Evolutionary conservation across 2,888 invertebrate species (phyloP), one percentile per base, ranked within the genome.

Genomic region (Morpho helenor): DNA sequence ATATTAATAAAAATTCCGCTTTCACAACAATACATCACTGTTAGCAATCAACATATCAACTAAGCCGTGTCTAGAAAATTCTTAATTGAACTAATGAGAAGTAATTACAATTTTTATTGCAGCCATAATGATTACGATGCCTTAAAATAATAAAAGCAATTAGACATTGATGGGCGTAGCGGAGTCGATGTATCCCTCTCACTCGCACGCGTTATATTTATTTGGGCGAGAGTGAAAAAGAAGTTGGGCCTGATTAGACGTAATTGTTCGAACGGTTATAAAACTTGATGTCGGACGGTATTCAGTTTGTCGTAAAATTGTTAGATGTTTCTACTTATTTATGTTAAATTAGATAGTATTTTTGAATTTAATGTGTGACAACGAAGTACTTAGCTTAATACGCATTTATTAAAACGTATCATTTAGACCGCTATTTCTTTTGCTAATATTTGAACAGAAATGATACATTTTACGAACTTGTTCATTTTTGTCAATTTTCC

Each of bases 111-210:
- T 87, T 89, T 90, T 89, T 90, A 90, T 89, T 84, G 82, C 87
- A 75, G 87, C 83, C 83, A 83, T 89, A 89, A 89, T 90, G 86
- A 89, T 89, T 90, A 90, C 89, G 90, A 89, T 89, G 89, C 82
- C 87, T 89, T 90, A 90, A 90, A 90, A 90, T 90, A 90, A 90
- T 89, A 90, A 89, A 89, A 90, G 89, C 90, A 89, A 90, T 90
- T 89, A 89, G 87, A 85, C 84, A 84, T 86, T 87, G 84, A 87
- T 83, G 84, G 83, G 80, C 82, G 87, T 81, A 87, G 83, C 82
- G 72, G 79, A 80, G 77, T 74, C 70, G 68, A 64, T 79, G 70
- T 69, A 50, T 70, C 69, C 68, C 76, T 88, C 86, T 80, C 84
- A 71, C 67, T 88, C 78, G 45, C 69, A 66, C 82, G 55, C 61